Conservation (phyloP, 2,888 invertebrate genomes). For the Oxystoma pomonae region DNA sequence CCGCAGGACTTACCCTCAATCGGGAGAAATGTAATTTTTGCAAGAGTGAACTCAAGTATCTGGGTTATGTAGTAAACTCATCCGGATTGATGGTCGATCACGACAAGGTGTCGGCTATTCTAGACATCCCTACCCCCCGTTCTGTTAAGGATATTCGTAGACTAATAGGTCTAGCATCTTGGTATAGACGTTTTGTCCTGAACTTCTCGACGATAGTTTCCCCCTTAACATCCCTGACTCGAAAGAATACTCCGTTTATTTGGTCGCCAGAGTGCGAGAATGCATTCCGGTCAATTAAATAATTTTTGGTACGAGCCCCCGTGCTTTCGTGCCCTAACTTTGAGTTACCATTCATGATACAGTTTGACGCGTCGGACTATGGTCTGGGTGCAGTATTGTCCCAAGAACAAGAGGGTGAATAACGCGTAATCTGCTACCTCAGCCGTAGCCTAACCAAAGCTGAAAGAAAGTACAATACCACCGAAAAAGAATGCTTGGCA, state of each 20-base stretch:
- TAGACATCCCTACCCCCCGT: neutral
- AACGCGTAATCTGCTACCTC: slow-evolving; percentile 21
- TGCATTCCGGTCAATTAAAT: slow-evolving; percentile 10
- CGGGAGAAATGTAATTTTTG: neutral
- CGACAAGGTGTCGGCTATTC: neutral
- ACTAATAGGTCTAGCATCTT: neutral
- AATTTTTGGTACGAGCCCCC: slow-evolving; percentile 12
- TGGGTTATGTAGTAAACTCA: slow-evolving; percentile 1
- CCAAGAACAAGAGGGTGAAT: slow-evolving; percentile 3
- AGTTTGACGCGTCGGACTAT: slow-evolving; percentile 20
- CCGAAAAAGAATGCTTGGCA: slow-evolving; percentile 21
- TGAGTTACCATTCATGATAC: slow-evolving; percentile 19
- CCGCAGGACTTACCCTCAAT: neutral
- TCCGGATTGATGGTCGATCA: slow-evolving; percentile 1
- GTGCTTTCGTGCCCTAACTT: slow-evolving; percentile 20
- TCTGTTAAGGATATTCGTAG: neutral
- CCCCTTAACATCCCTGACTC: neutral
- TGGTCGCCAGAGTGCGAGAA: slow-evolving; percentile 1
- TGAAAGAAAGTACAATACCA: slow-evolving; percentile 22
- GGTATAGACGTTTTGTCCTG: neutral
- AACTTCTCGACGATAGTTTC: neutral
- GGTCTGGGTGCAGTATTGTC: neutral
- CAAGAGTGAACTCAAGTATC: too few species aligned
- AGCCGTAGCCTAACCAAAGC: slow-evolving; percentile 18
- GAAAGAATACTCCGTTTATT: slow-evolving; percentile 3